Conservation (phyloP, 2,888 invertebrate genomes). For the Nesidiocoris tenuis region DNA sequence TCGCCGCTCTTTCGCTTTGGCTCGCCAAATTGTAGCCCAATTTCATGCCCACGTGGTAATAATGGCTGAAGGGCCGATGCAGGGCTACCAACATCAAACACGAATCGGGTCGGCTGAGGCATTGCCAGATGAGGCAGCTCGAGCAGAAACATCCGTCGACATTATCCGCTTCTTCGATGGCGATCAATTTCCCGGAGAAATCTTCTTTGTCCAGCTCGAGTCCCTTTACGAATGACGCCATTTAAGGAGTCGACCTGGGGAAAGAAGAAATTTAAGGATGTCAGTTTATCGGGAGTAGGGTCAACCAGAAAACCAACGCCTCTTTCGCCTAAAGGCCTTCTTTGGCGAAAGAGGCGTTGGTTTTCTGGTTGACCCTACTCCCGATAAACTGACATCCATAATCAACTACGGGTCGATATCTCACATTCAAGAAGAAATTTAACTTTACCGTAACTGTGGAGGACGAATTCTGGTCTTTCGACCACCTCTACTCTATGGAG, state of each 20-base stretch:
- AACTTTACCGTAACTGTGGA: too few species aligned
- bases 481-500: too few species aligned
- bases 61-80: conserved; percentile 40
- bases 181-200: conserved; percentile 44
- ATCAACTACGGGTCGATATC: too few species aligned
- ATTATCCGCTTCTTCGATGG: conserved; percentile 43
- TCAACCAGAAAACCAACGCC: too few species aligned
- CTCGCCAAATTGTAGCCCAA: conserved; percentile 44
- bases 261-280: too few species aligned
- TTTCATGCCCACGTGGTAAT: conserved; percentile 46
- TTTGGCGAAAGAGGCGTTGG: too few species aligned
- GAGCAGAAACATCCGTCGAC: conserved; percentile 42
- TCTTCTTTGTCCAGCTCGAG: conserved; percentile 45
- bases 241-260: neutral
- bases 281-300: too few species aligned
- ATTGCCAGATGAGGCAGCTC: conserved; percentile 43
- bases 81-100: conserved; percentile 41
- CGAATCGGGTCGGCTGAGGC: conserved; percentile 26
- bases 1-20: conserved; percentile 13
- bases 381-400: too few species aligned
- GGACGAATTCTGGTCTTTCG: too few species aligned
- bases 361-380: too few species aligned
- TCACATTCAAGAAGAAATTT: too few species aligned
- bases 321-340: too few species aligned
- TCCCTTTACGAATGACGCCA: conserved; percentile 43